A percentile compares a stretch with the other conserved stretches of the same genome.
Evolutionary conservation across 2,113 vertebrate species (phyloP).

Genomic region (Neolamprologus sp.): DNA sequence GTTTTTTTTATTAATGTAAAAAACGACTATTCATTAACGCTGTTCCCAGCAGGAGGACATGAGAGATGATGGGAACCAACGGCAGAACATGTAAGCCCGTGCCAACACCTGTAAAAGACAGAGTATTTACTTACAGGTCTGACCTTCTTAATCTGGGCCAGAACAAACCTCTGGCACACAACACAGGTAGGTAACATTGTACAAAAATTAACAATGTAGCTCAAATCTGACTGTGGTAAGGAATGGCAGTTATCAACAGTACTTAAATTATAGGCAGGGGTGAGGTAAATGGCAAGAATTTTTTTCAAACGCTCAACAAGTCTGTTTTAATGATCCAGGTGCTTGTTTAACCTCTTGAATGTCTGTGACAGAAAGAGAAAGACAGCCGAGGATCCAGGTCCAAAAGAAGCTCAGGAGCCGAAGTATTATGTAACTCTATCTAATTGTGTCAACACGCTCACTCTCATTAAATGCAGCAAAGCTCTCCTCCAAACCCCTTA

Average conservation of each 20-base stretch:
- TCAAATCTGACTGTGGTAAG: not conserved
- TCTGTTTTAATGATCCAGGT: not conserved
- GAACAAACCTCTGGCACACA: slow-evolving; percentile 7
- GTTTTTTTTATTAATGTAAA: not conserved
- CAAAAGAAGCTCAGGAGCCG: not conserved
- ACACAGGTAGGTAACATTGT: not conserved
- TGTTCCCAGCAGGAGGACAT: slow-evolving; percentile 18
- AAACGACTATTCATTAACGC: not conserved
- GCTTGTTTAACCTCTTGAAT: not conserved
- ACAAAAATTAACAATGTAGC: not conserved
- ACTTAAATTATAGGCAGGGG: not conserved
- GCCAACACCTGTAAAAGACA: slow-evolving; percentile 8
- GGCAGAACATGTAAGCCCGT: not conserved
- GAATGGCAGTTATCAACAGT: not conserved
- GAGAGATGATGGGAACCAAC: slow-evolving; percentile 10
- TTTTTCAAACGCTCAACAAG: not conserved
- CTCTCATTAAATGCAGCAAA: slow-evolving; percentile 2
- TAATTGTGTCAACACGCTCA: slow-evolving; percentile 14
- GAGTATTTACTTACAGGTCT: not conserved
- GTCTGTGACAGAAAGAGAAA: not conserved
- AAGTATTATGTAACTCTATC: not conserved
- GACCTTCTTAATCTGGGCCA: slow-evolving; percentile 8
- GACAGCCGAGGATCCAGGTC: not conserved
- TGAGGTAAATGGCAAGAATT: not conserved
- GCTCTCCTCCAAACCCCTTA: slow-evolving; percentile 14